phyloP scores from a whole-genome alignment of 2,888 invertebrate genomes.

The Ganaspis brasiliensis region DNA sequence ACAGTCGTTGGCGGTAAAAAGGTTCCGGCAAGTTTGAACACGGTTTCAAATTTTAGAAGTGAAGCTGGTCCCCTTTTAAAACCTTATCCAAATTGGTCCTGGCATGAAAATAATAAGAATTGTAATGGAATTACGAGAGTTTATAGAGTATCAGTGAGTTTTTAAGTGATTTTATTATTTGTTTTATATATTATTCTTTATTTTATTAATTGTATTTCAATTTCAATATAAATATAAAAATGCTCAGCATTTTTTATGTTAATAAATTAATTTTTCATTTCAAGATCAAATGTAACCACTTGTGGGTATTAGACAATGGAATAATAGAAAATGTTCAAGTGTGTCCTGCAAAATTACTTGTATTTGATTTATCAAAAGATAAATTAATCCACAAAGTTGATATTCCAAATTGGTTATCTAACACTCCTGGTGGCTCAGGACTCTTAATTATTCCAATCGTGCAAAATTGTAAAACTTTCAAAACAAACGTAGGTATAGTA shows the following conservation, averaged over 20 bases:
- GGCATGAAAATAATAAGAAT: constrained; percentile 81
- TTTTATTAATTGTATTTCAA: too few species aligned
- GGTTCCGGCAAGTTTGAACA: constrained; percentile 87
- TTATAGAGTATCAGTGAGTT: constrained; percentile 87
- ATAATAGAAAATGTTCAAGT: constrained; percentile 86
- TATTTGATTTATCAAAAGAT: constrained; percentile 85
- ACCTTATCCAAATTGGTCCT: constrained; percentile 86
- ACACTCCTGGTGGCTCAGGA: constrained; percentile 55
- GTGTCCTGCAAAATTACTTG: constrained; percentile 88
- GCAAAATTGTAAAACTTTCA: constrained; percentile 56
- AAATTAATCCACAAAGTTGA: constrained; percentile 65
- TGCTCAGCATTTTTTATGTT: background rate
- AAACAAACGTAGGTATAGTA: constrained; percentile 60
- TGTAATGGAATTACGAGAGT: constrained; percentile 88
- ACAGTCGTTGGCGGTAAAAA: constrained; percentile 85
- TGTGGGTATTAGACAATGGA: constrained; percentile 89
- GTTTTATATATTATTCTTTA: too few species aligned
- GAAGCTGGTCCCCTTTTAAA: constrained; percentile 81
- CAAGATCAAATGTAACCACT: constrained; percentile 86
- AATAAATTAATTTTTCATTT: constrained; percentile 68
- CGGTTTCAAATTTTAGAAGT: constrained; percentile 80
- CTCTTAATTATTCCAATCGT: constrained; percentile 69
- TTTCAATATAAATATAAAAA: too few species aligned
- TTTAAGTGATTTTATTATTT: background rate
- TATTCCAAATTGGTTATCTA: constrained; percentile 61